A percentile compares a stretch with the other conserved stretches of the same genome.
phyloP scores from a whole-genome alignment of 2,113 vertebrate species.

The Hippotragus niger region DNA sequence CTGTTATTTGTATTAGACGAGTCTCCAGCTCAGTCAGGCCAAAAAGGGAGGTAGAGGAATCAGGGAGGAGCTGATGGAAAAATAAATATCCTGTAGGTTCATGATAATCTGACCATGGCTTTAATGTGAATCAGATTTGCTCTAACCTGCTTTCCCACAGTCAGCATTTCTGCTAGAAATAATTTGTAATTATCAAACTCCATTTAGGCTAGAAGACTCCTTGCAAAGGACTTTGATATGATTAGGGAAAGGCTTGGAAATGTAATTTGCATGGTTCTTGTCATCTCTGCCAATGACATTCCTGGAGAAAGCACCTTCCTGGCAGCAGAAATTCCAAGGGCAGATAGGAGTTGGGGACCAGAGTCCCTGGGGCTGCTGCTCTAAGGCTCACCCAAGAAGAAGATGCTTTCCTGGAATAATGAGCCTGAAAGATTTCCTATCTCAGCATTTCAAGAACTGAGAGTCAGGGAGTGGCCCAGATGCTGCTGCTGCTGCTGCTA shows the following conservation, averaged over 20 bases:
- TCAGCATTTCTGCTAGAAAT: conserved; percentile 76
- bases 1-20: conserved; percentile 43
- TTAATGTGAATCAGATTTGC: conserved; percentile 70
- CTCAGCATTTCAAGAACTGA: conserved; percentile 19
- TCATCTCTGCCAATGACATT: conserved; percentile 58
- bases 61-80: conserved; percentile 53
- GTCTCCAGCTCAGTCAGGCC: conserved; percentile 60
- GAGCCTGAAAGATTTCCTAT: not conserved
- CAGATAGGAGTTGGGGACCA: not conserved
- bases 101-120: conserved; percentile 46
- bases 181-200: conserved; percentile 77
- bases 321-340: conserved; percentile 43
- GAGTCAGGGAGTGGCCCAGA: not conserved
- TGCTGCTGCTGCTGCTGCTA: not conserved
- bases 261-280: conserved; percentile 68
- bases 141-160: conserved; percentile 51
- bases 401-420: conserved; percentile 33
- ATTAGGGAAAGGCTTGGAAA: conserved; percentile 70
- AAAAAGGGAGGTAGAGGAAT: conserved; percentile 26
- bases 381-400: not conserved
- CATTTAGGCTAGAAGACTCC: conserved; percentile 71
- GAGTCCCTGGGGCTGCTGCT: not conserved
- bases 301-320: conserved; percentile 42
- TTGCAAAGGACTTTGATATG: conserved; percentile 69
- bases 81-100: conserved; percentile 59